Conservation (phyloP, 2,888 invertebrate genomes). For the Petrophora chlorosata region DNA sequence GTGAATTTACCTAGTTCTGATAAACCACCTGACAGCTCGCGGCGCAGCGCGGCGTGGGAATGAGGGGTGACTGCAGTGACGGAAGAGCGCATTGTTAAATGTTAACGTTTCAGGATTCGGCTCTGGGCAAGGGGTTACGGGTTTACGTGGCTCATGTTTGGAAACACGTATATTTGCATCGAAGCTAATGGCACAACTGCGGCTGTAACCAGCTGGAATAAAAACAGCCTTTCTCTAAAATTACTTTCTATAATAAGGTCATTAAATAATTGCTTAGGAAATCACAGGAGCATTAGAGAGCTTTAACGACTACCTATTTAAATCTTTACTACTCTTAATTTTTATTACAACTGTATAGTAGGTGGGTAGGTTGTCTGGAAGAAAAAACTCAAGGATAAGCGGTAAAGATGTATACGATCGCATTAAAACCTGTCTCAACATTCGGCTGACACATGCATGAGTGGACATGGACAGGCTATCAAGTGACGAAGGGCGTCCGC, state of each 20-base stretch:
- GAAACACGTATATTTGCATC: background rate
- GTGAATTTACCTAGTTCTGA: no score
- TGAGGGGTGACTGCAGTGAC: background rate
- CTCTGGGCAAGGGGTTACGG: background rate
- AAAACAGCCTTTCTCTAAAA: no score
- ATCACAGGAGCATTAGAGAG: no score
- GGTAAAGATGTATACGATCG: background rate
- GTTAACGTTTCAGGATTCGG: background rate
- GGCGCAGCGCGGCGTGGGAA: background rate
- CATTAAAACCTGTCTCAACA: constrained; percentile 28
- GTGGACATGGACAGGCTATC: constrained; percentile 36
- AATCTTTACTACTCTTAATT: no score
- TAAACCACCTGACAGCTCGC: background rate
- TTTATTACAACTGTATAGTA: no score
- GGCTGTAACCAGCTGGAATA: no score
- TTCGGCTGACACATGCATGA: constrained; percentile 38
- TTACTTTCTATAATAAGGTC: no score
- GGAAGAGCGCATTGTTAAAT: background rate
- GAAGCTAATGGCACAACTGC: no score
- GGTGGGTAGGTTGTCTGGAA: background rate
- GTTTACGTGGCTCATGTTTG: background rate
- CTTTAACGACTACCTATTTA: no score
- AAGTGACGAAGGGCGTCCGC: constrained; percentile 47
- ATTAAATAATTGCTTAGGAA: no score
- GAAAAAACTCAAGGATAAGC: background rate